phyloP scores from a whole-genome alignment of 1,140 invertebrate genomes.

The Oryzaephilus surinamensis region DNA sequence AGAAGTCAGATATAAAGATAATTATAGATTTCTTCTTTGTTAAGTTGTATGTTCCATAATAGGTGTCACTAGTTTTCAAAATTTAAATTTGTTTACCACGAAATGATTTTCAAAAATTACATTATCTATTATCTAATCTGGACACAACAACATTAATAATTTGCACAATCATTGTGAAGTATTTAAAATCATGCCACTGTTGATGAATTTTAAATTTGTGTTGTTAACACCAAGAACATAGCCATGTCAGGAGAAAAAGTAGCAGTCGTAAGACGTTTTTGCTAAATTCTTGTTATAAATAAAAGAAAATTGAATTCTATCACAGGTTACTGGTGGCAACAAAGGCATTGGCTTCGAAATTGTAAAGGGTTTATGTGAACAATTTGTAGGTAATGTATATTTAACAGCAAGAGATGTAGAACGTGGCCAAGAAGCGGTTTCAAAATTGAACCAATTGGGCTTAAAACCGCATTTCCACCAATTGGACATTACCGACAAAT shows the following conservation, averaged over 20 bases:
- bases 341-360: slow-evolving; percentile 66
- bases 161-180: no score
- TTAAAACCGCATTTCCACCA: slow-evolving; percentile 48
- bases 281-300: neutral
- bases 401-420: slow-evolving; percentile 46
- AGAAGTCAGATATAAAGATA: no score
- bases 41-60: no score
- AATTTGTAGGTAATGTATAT: slow-evolving; percentile 48
- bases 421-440: slow-evolving; percentile 43
- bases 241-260: slow-evolving; percentile 3
- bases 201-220: no score
- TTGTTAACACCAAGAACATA: no score
- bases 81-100: no score
- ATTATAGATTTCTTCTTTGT: no score
- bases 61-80: no score
- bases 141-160: no score
- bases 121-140: no score
- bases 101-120: no score
- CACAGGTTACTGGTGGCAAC: slow-evolving; percentile 58
- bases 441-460: slow-evolving; percentile 41
- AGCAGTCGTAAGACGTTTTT: slow-evolving; percentile 1
- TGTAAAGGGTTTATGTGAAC: slow-evolving; percentile 49
- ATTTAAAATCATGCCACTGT: no score
- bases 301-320: slow-evolving; percentile 5
- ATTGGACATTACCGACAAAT: slow-evolving; percentile 47